Evolutionary conservation across 2,888 invertebrate genomes (phyloP).

Genomic region (Embidobia sp.): DNA sequence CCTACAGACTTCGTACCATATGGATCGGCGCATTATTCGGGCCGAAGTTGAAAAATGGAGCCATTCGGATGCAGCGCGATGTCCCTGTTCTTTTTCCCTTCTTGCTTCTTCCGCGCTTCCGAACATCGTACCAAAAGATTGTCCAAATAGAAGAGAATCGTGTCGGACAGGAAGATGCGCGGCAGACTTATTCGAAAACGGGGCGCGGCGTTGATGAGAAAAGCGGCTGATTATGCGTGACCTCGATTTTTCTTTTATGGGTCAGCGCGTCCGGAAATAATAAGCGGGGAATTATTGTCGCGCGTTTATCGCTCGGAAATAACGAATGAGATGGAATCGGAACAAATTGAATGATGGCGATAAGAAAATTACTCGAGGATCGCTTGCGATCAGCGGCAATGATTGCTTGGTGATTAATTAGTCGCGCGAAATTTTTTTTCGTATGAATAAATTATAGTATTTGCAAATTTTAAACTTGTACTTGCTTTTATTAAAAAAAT

Average conservation of each 20-base stretch:
- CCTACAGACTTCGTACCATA: conserved; percentile 47
- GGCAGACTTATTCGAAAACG: no score
- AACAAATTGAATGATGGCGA: no score
- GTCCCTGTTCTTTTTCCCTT: conserved; percentile 10
- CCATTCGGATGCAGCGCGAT: conserved; percentile 39
- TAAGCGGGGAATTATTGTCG: background rate
- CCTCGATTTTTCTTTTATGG: background rate
- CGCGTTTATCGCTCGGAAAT: no score
- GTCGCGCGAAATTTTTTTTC: no score
- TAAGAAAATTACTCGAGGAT: no score
- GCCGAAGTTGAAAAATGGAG: conserved; percentile 53
- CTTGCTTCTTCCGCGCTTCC: conserved; percentile 26
- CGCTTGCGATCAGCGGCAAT: no score
- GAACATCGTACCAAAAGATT: conserved; percentile 52
- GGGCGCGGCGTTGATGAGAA: conserved; percentile 30
- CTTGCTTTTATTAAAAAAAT: no score
- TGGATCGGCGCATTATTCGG: conserved; percentile 59
- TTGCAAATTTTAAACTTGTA: no score
- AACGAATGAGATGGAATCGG: no score
- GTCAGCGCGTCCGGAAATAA: background rate
- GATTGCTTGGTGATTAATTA: no score
- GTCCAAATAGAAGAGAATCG: conserved; percentile 49
- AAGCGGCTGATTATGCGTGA: conserved; percentile 30
- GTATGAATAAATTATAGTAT: no score
- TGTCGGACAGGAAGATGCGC: conserved; percentile 38